Base-by-base conservation (phyloP, 2,888 invertebrate genomes). In the Macrosiphum euphorbiae region DNA sequence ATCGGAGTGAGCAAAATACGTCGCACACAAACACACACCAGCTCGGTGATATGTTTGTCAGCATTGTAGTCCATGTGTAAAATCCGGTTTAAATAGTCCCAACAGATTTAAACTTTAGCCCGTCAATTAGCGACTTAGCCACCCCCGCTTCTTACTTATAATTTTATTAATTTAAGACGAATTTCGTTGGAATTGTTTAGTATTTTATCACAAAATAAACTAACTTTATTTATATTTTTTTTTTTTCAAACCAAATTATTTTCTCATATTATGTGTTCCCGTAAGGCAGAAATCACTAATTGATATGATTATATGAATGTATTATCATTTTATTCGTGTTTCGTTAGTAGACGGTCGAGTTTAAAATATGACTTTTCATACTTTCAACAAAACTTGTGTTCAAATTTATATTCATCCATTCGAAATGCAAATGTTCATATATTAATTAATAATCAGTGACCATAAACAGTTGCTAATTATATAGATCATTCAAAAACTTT, bases 41-140 rank as follows among this genome's bases (percentile, higher is more conserved):
- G 78, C 92, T 88, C 50, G 10, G 78, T 88, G 92, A 92, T 89
- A 93, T 88, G 89, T 93, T 93, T 89, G 93, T 88, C 89, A 85
- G 93, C 85, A 85, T 61, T 89, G 50, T 85, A 44, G 44, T 58
- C 89, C 93, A 85, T 85, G 84, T 89, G 67, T 85, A 78, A 78
- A 84, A 78, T 78, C 88, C 88, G 78, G 88, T 92, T 84, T 78
- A 88, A 92, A 92, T 55, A 92, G 88, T 92, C 92, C 61, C 87
- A 16, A 26, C 61, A 87, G 92, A 92, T 92, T 92, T 92, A 87
- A 92, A 92, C 87, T 92, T 92, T 92, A 16, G 87, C 50, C 47
- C 61, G 92, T 87, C 92, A 87, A 87, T 92, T 92, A 92, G 47
- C 50, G 16, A 58, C 50, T 35, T 61, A 50, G 50, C 67, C 44